A percentile compares a stretch with the other conserved stretches of the same genome.
Conservation (phyloP, 2,888 invertebrate species). For the Mallateleia sp. region DNA sequence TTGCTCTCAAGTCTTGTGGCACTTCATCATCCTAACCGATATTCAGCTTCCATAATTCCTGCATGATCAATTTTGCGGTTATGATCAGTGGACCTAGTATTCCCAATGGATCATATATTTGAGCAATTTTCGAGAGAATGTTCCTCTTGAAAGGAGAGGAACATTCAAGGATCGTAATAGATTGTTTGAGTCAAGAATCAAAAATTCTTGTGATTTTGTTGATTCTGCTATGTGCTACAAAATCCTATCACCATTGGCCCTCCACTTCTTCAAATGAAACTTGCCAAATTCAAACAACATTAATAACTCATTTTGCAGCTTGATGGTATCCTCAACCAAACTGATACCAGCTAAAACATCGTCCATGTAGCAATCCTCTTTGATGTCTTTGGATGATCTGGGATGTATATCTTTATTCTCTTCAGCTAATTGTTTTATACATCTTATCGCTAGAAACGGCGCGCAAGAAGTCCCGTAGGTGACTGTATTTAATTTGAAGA, state of each 20-base stretch:
- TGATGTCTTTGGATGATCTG: slow-evolving; percentile 51
- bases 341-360: slow-evolving; percentile 52
- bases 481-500: background rate
- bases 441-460: slow-evolving; percentile 5
- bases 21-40: slow-evolving; percentile 47
- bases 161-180: too few species aligned
- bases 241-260: slow-evolving; percentile 27
- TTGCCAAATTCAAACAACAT: slow-evolving; percentile 13
- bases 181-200: slow-evolving; percentile 42
- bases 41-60: slow-evolving; percentile 39
- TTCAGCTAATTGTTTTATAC: background rate
- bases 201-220: slow-evolving; percentile 16
- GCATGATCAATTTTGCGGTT: slow-evolving; percentile 59
- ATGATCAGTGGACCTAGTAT: slow-evolving; percentile 60
- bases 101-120: slow-evolving; percentile 55
- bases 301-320: slow-evolving; percentile 26
- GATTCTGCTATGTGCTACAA: background rate
- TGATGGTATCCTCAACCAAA: slow-evolving; percentile 66
- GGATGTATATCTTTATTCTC: slow-evolving; percentile 46
- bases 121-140: slow-evolving; percentile 61
- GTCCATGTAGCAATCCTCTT: slow-evolving; percentile 79
- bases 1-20: background rate
- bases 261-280: slow-evolving; percentile 61
- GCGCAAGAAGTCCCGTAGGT: background rate
- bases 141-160: too few species aligned